Evolutionary conservation across 2,797 vertebrate genomes (phyloP).

Genomic region (Hypotaenidia philippensis): DNA sequence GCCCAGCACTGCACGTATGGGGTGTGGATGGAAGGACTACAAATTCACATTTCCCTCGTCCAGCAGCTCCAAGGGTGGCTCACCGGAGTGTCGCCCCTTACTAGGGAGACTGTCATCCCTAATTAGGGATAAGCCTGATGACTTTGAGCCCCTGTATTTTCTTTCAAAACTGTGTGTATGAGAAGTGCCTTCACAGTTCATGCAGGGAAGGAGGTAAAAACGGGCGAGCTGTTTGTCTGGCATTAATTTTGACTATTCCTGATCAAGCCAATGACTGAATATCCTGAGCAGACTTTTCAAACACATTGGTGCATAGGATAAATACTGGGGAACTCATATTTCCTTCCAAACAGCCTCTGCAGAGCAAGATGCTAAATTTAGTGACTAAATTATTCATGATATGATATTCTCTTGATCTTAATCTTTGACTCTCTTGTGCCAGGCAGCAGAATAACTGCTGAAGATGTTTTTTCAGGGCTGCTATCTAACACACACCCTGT

Average conservation of each 20-base stretch:
- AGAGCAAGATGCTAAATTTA: slow-evolving; percentile 23
- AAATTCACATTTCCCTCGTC: background rate
- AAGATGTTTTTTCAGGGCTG: slow-evolving; percentile 10
- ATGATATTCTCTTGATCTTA: slow-evolving; percentile 45
- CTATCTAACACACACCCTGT: background rate
- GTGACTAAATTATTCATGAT: slow-evolving; percentile 56
- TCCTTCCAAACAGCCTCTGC: background rate
- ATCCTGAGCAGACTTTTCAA: background rate
- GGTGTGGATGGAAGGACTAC: background rate
- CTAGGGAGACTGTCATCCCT: background rate
- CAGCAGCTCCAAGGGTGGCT: background rate
- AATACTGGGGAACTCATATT: background rate
- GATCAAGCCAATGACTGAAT: background rate
- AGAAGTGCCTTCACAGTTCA: background rate
- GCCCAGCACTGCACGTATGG: background rate
- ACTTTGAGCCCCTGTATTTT: accelerated
- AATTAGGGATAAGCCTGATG: background rate
- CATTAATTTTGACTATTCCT: background rate
- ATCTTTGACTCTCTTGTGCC: slow-evolving; percentile 39
- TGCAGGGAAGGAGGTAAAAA: background rate
- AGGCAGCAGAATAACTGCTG: background rate
- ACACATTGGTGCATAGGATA: background rate
- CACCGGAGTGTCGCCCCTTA: background rate
- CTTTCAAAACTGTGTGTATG: accelerated
- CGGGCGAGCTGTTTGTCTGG: background rate